phyloP scores from a whole-genome alignment of 2,888 invertebrate genomes.

The Agonopterix subpropinquella region DNA sequence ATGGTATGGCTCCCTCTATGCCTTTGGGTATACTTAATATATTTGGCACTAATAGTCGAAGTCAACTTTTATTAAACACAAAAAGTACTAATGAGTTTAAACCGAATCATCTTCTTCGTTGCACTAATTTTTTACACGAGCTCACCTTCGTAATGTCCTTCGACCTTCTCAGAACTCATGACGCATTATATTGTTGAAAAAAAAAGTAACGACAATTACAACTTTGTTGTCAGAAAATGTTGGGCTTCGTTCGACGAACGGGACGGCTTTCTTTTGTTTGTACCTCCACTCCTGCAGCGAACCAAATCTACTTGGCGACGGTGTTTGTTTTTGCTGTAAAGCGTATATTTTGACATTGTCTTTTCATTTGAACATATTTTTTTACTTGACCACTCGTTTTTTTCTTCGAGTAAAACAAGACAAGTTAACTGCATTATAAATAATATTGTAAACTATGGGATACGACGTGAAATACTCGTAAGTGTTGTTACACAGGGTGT shows the following conservation, averaged over 20 bases:
- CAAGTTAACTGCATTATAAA: no score
- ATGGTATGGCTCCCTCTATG: no score
- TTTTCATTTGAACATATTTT: constrained; percentile 5
- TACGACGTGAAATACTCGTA: no score
- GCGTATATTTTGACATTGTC: constrained; percentile 50
- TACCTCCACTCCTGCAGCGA: constrained; percentile 36
- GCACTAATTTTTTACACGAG: constrained; percentile 40
- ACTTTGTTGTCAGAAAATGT: constrained; percentile 43
- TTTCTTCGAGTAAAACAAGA: no score
- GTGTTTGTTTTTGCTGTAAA: constrained; percentile 28
- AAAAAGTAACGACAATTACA: constrained; percentile 48
- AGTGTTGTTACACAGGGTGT: no score
- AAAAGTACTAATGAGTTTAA: constrained; percentile 47
- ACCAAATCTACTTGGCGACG: constrained; percentile 46
- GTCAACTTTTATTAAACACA: constrained; percentile 20
- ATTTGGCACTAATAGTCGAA: no score
- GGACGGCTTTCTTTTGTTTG: constrained; percentile 58
- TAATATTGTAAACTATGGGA: no score
- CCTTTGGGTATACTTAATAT: no score
- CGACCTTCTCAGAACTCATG: constrained; percentile 58
- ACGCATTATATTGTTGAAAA: constrained; percentile 31
- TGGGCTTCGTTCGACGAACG: constrained; percentile 33
- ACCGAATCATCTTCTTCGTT: constrained; percentile 42
- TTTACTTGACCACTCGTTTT: no score
- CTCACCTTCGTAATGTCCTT: constrained; percentile 46